phyloP scores from a whole-genome alignment of 2,113 vertebrate species.

The Boulengeromyrus knoepffleri region DNA sequence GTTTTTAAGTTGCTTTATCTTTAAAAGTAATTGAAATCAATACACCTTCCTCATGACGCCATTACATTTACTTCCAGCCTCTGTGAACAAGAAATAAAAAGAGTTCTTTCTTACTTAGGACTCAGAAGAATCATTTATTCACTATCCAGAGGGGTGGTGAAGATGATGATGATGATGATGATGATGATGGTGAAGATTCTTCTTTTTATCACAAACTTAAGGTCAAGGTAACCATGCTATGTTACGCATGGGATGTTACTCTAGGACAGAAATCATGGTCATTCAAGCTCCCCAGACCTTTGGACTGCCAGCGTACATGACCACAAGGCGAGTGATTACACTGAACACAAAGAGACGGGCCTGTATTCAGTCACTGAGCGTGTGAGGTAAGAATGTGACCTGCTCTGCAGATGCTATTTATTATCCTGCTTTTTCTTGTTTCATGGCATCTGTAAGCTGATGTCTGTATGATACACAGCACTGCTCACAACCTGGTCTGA shows the following conservation, averaged over 20 bases:
- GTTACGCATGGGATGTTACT: not conserved
- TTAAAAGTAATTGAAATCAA: conserved; percentile 3
- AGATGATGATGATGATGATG: no score
- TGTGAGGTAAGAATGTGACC: not conserved
- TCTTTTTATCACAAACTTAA: not conserved
- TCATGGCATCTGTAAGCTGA: not conserved
- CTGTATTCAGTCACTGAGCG: not conserved
- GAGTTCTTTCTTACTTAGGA: not conserved
- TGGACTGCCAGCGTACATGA: not conserved
- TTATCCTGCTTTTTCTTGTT: not conserved
- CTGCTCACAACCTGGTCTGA: not conserved
- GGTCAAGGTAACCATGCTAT: not conserved
- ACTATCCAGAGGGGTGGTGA: not conserved
- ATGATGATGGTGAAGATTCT: not conserved
- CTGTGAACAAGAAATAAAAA: not conserved
- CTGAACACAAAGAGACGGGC: not conserved
- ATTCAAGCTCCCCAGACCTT: not conserved
- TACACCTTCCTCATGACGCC: not conserved
- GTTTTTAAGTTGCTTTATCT: not conserved
- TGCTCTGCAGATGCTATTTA: not conserved
- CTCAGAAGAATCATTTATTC: not conserved
- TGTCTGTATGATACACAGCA: not conserved
- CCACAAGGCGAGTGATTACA: not conserved
- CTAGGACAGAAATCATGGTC: not conserved
- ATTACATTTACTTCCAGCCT: not conserved